phyloP scores from a whole-genome alignment of 2,888 invertebrate genomes.

The Sepioteuthis lessoniana region DNA sequence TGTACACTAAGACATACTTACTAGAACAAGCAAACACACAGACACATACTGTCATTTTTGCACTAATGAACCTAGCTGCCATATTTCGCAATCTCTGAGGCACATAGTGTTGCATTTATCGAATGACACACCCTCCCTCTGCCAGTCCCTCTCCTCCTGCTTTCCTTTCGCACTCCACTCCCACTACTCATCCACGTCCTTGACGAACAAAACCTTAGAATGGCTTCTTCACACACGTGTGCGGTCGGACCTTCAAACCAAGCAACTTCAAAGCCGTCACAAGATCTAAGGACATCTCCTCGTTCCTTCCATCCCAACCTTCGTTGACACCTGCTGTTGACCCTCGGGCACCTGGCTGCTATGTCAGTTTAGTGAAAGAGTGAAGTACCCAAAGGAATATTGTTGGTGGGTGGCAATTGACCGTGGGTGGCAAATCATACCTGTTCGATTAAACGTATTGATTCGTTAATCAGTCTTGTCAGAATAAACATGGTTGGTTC shows the following conservation, averaged over 20 bases:
- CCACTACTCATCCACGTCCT: background rate
- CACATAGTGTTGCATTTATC: background rate
- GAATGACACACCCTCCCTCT: background rate
- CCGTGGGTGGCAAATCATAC: background rate
- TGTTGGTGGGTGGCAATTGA: background rate
- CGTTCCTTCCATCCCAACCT: background rate
- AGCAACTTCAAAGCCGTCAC: background rate
- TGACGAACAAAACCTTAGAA: background rate
- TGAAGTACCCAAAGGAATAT: background rate
- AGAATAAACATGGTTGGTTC: background rate
- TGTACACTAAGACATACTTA: too few relatives aligned
- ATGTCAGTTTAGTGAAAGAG: background rate
- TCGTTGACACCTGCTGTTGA: conserved; percentile 18
- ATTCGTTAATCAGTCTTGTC: background rate
- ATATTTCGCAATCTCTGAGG: background rate
- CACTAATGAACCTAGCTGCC: background rate
- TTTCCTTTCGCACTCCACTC: background rate
- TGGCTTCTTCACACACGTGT: conserved; percentile 33
- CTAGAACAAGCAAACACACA: background rate
- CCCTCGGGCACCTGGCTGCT: conserved; percentile 9
- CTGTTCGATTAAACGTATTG: background rate
- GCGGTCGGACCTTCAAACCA: background rate
- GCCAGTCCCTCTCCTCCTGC: background rate
- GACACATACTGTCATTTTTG: background rate
- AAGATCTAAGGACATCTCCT: background rate